A percentile compares a stretch with the other conserved stretches of the same genome.
Evolutionary conservation across 2,797 vertebrate species (phyloP).

Genomic region (Paedocypris micromegethes): DNA sequence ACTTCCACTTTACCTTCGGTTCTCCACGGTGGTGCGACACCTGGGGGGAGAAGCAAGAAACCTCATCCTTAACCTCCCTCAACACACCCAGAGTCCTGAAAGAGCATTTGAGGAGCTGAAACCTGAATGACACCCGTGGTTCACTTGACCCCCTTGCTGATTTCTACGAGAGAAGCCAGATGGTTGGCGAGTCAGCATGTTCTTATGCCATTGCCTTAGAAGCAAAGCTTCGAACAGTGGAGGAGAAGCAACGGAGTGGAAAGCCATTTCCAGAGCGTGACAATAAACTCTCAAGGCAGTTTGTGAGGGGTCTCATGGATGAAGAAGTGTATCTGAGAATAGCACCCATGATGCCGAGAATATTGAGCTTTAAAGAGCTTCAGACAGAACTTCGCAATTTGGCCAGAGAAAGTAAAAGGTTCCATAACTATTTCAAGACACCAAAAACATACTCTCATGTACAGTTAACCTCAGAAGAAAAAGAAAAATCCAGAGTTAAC

Average conservation of each 20-base stretch:
- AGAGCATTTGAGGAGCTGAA: conserved; percentile 48
- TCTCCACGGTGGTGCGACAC: conserved; percentile 44
- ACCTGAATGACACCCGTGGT: conserved; percentile 40
- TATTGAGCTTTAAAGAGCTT: conserved; percentile 9
- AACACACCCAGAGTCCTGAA: conserved; percentile 34
- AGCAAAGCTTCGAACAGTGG: conserved; percentile 28
- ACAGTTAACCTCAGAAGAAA: background rate
- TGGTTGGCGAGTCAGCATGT: conserved; percentile 26
- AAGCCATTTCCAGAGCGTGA: conserved; percentile 41
- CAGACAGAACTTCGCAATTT: background rate
- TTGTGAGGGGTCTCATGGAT: conserved; percentile 21
- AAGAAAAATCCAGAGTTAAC: too few species aligned
- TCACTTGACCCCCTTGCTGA: conserved; percentile 43
- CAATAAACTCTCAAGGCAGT: conserved; percentile 42
- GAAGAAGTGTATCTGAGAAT: conserved; percentile 9
- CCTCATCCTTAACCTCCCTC: conserved; percentile 46
- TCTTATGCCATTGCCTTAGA: conserved; percentile 47
- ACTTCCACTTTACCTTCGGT: background rate
- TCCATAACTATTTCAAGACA: background rate
- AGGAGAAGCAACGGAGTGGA: conserved; percentile 32
- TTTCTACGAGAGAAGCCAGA: conserved; percentile 46
- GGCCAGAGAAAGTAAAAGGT: background rate
- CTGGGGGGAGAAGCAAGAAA: conserved; percentile 46
- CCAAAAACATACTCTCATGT: background rate
- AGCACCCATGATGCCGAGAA: background rate